Evolutionary conservation across 1,140 invertebrate species (phyloP).

Genomic region (Rhyzopertha dominica): DNA sequence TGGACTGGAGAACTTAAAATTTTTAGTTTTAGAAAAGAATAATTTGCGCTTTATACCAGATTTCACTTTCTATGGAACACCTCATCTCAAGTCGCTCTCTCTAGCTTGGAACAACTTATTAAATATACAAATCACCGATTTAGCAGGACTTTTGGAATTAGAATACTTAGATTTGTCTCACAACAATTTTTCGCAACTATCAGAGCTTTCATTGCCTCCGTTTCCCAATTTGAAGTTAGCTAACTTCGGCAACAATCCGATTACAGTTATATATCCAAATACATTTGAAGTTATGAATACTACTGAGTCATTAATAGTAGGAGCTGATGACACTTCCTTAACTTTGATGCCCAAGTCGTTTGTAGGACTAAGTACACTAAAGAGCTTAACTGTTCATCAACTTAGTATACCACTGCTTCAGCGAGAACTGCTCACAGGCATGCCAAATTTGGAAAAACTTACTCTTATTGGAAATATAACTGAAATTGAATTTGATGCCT

Average conservation of each 20-base stretch:
- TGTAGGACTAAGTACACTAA: slow-evolving; percentile 52
- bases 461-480: slow-evolving; percentile 54
- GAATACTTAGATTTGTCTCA: slow-evolving; percentile 59
- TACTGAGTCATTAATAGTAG: slow-evolving; percentile 57
- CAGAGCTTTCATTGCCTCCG: slow-evolving; percentile 64
- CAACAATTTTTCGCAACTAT: slow-evolving; percentile 63
- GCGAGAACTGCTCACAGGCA: slow-evolving; percentile 56
- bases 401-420: slow-evolving; percentile 53
- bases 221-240: slow-evolving; percentile 57
- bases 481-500: slow-evolving; percentile 62
- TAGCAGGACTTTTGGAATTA: slow-evolving; percentile 60
- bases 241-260: slow-evolving; percentile 62
- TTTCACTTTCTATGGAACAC: slow-evolving; percentile 64
- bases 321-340: slow-evolving; percentile 49
- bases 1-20: slow-evolving; percentile 53
- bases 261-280: slow-evolving; percentile 60
- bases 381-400: slow-evolving; percentile 53
- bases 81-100: slow-evolving; percentile 57
- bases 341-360: slow-evolving; percentile 59
- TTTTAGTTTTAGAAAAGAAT: slow-evolving; percentile 59
- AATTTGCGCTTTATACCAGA: slow-evolving; percentile 59
- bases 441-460: slow-evolving; percentile 51
- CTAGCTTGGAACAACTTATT: slow-evolving; percentile 59
- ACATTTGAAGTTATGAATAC: slow-evolving; percentile 68
- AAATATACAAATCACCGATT: slow-evolving; percentile 58